Evolutionary conservation across 2,888 invertebrate species (phyloP), one percentile per base, ranked within the genome.

Genomic region (Macaria notata): DNA sequence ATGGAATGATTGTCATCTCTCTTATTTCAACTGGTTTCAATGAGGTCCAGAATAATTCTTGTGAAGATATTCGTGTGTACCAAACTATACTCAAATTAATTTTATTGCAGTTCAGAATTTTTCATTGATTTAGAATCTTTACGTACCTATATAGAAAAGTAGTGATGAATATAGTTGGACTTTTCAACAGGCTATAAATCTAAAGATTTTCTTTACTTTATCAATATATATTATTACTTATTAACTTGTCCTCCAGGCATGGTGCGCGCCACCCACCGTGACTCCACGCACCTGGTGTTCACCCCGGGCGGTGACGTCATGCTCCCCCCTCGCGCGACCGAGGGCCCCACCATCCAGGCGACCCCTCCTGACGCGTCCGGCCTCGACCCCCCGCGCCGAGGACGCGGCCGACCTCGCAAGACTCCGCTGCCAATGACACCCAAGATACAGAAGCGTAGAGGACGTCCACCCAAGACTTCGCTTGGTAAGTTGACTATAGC

Each of bases 371-470:
- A 78, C 4, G 36, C 53, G 0, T 41, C 45, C 75, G 45, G 78
- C 0, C 71, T 75, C 1, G 85, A 86, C 54, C 89, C 88, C 1
- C 86, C 87, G 4, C 81, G 93, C n/a, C 76, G 81, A 8, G 70
- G 81, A 0, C 77, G 93, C 44, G 93, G 93, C 0, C 64, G 93
- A 0, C 93, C 93, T 0, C 76, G 93, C 62, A 93, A 93, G 79
- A 92, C 92, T 5, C 93, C 93, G 5, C 70, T 92, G 62, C 90
- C 90, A 0, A 71, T 88, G 36, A 86, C 86, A 39, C 89, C 90
- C 7, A 87, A 89, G 75, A 84, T 90, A 61, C 91, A 91, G 78
- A 90, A 90, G 73, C 79, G 81, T 70, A 67, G 90, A 9, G 91
- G 91, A 3, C 84, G 91, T 4, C 91, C 92, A 62, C 92, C 92